A percentile compares a stretch with the other conserved stretches of the same genome.
Conservation (phyloP, 2,888 invertebrate species). For the Polyommatus icarus region DNA sequence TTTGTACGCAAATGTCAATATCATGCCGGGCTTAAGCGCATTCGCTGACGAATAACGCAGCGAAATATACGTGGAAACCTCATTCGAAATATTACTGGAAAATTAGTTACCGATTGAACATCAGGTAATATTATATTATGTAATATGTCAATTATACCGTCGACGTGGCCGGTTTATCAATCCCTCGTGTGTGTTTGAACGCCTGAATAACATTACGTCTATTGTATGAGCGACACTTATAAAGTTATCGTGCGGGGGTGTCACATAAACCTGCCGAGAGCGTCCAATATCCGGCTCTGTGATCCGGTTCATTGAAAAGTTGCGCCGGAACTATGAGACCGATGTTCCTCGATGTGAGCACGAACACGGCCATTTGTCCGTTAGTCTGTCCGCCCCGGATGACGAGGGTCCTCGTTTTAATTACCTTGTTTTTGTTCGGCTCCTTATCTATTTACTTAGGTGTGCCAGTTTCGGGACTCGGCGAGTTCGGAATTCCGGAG, state of each 20-base stretch:
- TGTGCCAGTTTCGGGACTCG: neutral
- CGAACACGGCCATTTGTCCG: neutral
- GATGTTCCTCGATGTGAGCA: neutral
- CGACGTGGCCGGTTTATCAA: neutral
- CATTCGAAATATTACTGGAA: neutral
- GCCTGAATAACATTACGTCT: neutral
- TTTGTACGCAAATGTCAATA: neutral
- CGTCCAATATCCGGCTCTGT: neutral
- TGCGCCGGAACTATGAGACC: neutral
- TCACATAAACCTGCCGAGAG: neutral
- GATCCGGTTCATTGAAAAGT: neutral
- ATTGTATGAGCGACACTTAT: neutral
- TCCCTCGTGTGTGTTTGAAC: neutral
- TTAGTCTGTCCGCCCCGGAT: neutral
- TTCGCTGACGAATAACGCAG: neutral
- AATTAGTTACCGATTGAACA: neutral
- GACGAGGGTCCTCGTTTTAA: slow-evolving; percentile 16
- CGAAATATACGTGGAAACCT: neutral
- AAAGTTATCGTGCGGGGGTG: neutral
- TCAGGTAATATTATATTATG: neutral
- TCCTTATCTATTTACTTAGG: neutral
- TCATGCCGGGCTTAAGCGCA: neutral
- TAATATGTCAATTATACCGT: neutral
- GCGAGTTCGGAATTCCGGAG: neutral
- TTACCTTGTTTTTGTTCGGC: slow-evolving; percentile 12